Evolutionary conservation across 2,888 invertebrate genomes (phyloP), one percentile per base, ranked within the genome.

Genomic region (Podotricha telesiphe): DNA sequence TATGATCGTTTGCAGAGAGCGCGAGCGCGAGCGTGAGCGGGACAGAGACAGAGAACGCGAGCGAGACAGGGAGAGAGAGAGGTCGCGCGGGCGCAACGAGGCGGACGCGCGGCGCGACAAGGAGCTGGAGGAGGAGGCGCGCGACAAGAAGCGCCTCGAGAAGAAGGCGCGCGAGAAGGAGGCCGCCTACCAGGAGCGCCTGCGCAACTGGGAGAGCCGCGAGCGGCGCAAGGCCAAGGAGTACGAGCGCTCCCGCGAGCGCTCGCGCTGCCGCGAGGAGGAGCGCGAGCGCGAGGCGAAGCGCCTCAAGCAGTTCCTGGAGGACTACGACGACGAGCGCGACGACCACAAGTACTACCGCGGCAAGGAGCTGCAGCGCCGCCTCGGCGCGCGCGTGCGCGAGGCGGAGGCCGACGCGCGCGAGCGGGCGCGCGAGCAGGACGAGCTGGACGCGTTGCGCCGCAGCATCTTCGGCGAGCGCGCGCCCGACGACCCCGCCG

Each of bases 291-390:
- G 96, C 70, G 99, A 99, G 89, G 99, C 98, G 0, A 97, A 98
- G 89, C 94, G 98, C 53, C 94, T 99, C 66, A 98, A 98, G 88
- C 98, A 99, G 93, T 99, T 99, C 89, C 94, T 99, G 3, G 99
- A 99, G 91, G 99, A 99, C 88, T 99, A 99, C 84, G 99, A 99
- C 83, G 99, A 99, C 87, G 99, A 99, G 88, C 94, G 98, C 65
- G 99, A 99, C 87, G 99, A 99, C 86, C 95, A 96, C 61, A 99
- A 99, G 93, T 99, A 97, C 93, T 99, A 99, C 94, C 95, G 95
- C 82, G 97, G 97, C 67, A 96, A 97, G 83, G 98, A 98, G 86
- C 92, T 99, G 75, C 96, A 97, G 85, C 95, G 97, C 72, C 95
- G 99, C n/a, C 94, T 99, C 68, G 96, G 97, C 45, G 98, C 98